phyloP scores from a whole-genome alignment of 2,888 invertebrate genomes.

The Malthinus seriepunctatus region DNA sequence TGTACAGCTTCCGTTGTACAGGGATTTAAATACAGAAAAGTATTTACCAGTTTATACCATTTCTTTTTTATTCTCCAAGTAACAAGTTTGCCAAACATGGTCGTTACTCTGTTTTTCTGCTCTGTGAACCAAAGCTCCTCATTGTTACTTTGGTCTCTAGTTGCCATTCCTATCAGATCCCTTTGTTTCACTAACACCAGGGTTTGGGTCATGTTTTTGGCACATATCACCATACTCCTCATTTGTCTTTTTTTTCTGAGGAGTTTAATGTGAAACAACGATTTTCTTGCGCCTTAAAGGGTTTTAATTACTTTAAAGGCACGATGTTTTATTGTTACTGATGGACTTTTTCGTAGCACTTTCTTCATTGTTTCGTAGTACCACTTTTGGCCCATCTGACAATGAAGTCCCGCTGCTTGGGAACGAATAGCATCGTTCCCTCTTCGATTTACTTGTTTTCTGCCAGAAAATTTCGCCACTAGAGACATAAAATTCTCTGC shows the following conservation, averaged over 20 bases:
- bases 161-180: background rate
- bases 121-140: too few relatives aligned
- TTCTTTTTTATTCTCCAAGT: too few relatives aligned
- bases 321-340: background rate
- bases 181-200: background rate
- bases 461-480: background rate
- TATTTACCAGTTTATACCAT: too few relatives aligned
- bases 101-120: too few relatives aligned
- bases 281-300: background rate
- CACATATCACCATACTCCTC: background rate
- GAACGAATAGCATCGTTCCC: background rate
- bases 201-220: too few relatives aligned
- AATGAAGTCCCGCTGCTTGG: background rate
- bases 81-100: too few relatives aligned
- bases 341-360: too few relatives aligned
- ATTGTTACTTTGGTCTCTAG: too few relatives aligned
- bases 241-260: background rate
- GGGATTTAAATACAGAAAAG: too few relatives aligned
- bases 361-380: background rate
- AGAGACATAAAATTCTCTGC: background rate
- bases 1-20: too few relatives aligned
- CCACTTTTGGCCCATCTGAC: background rate
- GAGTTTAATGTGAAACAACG: background rate
- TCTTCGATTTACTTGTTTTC: too few relatives aligned
- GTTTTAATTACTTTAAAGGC: background rate